Evolutionary conservation across 2,888 invertebrate genomes (phyloP).

Genomic region (Hirtodrosophila duncani): DNA sequence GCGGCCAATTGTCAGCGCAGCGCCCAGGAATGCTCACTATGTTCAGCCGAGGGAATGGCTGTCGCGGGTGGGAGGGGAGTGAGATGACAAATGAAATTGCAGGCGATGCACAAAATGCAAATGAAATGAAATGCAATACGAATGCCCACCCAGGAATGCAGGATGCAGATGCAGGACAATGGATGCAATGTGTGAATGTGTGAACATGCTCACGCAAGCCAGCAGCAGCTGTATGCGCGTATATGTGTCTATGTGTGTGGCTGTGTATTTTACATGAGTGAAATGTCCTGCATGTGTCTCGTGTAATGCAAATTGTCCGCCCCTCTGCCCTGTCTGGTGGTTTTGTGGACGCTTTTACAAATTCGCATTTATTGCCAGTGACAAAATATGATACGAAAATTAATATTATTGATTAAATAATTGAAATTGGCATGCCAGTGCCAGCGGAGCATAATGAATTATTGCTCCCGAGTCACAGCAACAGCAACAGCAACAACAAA

Average conservation of each 20-base stretch:
- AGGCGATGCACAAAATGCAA: slow-evolving; percentile 71
- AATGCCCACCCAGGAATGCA: slow-evolving; percentile 8
- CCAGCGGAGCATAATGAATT: slow-evolving; percentile 61
- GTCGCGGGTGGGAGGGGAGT: background rate
- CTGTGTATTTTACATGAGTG: slow-evolving; percentile 51
- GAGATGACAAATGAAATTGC: slow-evolving; percentile 64
- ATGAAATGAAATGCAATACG: slow-evolving; percentile 55
- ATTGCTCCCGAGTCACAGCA: slow-evolving; percentile 28
- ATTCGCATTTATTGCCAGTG: slow-evolving; percentile 78
- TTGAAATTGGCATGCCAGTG: slow-evolving; percentile 77
- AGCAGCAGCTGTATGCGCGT: slow-evolving; percentile 18
- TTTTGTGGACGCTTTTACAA: slow-evolving; percentile 56
- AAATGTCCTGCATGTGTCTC: slow-evolving; percentile 44
- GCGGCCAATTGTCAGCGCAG: slow-evolving; percentile 49
- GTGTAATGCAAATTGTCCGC: slow-evolving; percentile 9
- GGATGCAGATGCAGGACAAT: slow-evolving; percentile 38
- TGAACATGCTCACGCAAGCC: slow-evolving; percentile 50
- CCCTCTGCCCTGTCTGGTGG: slow-evolving; percentile 15
- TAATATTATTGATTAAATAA: slow-evolving; percentile 79
- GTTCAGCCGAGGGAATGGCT: background rate
- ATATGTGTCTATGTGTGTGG: slow-evolving; percentile 2
- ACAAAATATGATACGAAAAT: slow-evolving; percentile 79
- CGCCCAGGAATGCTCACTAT: slow-evolving; percentile 46
- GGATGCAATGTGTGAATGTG: slow-evolving; percentile 49
- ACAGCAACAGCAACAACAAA: slow-evolving; percentile 11